Percentiles rank a stretch among this genome's conserved stretches.
phyloP scores from a whole-genome alignment of 2,113 vertebrate genomes.

The Helogale parvula region DNA sequence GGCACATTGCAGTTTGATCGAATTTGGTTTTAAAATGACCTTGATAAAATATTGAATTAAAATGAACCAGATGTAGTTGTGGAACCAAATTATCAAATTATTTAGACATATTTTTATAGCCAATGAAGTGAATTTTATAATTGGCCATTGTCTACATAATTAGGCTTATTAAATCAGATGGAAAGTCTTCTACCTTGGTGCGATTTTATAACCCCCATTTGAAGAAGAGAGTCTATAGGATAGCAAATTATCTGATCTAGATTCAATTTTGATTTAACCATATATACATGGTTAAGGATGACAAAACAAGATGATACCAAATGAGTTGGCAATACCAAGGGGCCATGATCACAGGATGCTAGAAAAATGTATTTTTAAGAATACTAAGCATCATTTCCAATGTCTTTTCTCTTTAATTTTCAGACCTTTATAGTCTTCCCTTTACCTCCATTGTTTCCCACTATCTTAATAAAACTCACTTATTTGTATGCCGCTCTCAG shows the following conservation, averaged over 20 bases:
- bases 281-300: not conserved
- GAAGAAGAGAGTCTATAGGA: not conserved
- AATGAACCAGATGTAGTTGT: not conserved
- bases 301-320: not conserved
- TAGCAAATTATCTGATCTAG: not conserved
- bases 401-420: not conserved
- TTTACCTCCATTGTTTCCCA: not conserved
- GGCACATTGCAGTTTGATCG: not conserved
- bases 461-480: not conserved
- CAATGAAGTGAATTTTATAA: conserved; percentile 13
- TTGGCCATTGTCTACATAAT: not conserved
- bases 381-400: not conserved
- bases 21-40: conserved; percentile 1
- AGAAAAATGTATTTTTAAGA: not conserved
- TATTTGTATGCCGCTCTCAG: not conserved
- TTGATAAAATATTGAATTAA: not conserved
- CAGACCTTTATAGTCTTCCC: not conserved
- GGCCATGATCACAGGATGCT: not conserved
- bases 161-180: not conserved
- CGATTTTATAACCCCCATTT: not conserved
- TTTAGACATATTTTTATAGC: not conserved
- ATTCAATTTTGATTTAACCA: not conserved
- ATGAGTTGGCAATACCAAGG: not conserved
- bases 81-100: not conserved
- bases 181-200: not conserved